Evolutionary conservation across 2,113 vertebrate genomes (phyloP).

Genomic region (Pristiophorus japonicus): DNA sequence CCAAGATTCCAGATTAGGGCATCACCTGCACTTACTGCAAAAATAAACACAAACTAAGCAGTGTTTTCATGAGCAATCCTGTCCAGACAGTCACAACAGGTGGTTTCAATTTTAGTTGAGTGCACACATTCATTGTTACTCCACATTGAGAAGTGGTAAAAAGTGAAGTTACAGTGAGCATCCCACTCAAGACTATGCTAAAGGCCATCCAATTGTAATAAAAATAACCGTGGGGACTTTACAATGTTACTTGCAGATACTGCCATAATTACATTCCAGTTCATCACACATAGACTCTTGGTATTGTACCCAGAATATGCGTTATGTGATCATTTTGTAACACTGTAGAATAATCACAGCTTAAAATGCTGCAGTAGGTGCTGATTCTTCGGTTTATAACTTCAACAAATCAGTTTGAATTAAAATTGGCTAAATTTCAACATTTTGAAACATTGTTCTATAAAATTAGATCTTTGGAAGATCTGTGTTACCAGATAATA

Average conservation of each 20-base stretch:
- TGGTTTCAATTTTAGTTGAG: background rate
- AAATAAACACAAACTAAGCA: background rate
- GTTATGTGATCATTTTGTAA: background rate
- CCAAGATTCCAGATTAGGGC: constrained; percentile 18
- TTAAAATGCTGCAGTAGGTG: background rate
- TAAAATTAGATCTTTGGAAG: background rate
- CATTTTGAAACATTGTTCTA: background rate
- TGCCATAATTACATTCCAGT: background rate
- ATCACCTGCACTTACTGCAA: background rate
- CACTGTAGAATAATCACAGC: background rate
- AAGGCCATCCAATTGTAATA: background rate
- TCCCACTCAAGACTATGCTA: background rate
- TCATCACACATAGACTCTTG: background rate
- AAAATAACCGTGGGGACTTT: background rate
- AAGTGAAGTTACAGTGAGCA: background rate
- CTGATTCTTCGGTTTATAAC: background rate
- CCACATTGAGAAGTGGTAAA: background rate
- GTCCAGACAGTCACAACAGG: background rate
- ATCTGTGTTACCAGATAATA: background rate
- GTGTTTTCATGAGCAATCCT: constrained; percentile 13
- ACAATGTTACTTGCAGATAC: background rate
- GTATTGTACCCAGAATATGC: background rate
- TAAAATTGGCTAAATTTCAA: background rate
- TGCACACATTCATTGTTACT: background rate
- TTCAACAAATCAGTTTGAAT: background rate